phyloP scores from a whole-genome alignment of 2,888 invertebrate genomes.

The Conchocele bisecta region DNA sequence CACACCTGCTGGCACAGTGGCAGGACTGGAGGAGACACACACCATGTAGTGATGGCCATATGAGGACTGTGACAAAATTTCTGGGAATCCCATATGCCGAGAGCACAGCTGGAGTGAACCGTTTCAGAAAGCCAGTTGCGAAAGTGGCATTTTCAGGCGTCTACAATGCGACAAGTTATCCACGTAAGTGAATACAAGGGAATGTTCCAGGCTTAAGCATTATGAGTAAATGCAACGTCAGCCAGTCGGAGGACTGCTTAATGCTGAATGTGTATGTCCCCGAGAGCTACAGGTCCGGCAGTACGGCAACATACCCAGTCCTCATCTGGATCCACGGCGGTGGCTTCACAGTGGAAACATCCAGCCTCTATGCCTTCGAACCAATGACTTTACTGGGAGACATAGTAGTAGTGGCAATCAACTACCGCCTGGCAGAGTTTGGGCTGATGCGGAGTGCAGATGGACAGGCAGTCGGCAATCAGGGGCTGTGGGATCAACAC shows the following conservation, averaged over 20 bases:
- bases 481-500: slow-evolving; percentile 56
- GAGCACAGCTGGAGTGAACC: slow-evolving; percentile 30
- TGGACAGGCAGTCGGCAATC: slow-evolving; percentile 36
- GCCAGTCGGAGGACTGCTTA: slow-evolving; percentile 41
- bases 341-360: slow-evolving; percentile 20
- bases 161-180: slow-evolving; percentile 1
- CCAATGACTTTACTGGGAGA: slow-evolving; percentile 1
- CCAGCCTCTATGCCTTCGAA: slow-evolving; percentile 12
- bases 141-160: slow-evolving; percentile 29
- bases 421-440: slow-evolving; percentile 45
- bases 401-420: slow-evolving; percentile 45
- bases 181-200: slow-evolving; percentile 28
- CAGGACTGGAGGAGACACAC: no score
- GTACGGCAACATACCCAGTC: slow-evolving; percentile 21
- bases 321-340: slow-evolving; percentile 56
- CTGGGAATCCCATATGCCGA: slow-evolving; percentile 50
- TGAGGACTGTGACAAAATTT: slow-evolving; percentile 29
- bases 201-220: not conserved
- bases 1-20: no score
- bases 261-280: slow-evolving; percentile 48
- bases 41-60: slow-evolving; percentile 17
- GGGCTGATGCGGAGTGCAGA: slow-evolving; percentile 41
- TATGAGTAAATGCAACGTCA: not conserved
- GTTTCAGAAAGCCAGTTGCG: slow-evolving; percentile 38
- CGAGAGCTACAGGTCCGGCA: slow-evolving; percentile 5